phyloP scores from a whole-genome alignment of 2,113 vertebrate genomes.

The Gnathonemus longibarbis region DNA sequence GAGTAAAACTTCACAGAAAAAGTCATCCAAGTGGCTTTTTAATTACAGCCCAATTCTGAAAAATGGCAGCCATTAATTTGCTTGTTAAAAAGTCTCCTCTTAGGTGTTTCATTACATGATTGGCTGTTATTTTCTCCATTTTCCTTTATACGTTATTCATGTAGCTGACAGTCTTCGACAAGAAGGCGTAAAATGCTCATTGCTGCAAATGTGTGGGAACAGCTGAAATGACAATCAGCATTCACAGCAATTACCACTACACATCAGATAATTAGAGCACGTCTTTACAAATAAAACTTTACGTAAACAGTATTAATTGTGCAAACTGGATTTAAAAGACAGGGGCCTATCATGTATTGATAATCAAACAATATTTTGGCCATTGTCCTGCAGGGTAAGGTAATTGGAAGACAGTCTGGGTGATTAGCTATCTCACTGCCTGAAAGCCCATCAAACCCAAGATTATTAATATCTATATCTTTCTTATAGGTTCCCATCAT shows the following conservation, averaged over 20 bases:
- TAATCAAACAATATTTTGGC: neutral
- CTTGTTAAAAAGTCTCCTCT: neutral
- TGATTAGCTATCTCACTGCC: neutral
- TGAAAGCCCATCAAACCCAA: neutral
- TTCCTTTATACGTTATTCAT: neutral
- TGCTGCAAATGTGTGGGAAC: neutral
- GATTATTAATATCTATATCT: neutral
- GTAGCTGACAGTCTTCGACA: neutral
- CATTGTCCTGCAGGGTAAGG: neutral
- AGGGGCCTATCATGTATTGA: neutral
- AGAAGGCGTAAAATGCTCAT: neutral
- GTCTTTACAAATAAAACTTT: neutral
- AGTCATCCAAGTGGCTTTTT: constrained; percentile 9
- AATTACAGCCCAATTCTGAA: neutral
- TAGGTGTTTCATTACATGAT: constrained; percentile 11
- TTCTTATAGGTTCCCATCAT: neutral
- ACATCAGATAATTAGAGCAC: neutral
- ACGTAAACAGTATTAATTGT: neutral
- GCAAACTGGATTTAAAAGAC: neutral
- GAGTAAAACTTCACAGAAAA: neutral
- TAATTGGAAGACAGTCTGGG: too few relatives aligned
- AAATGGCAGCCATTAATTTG: constrained; percentile 17
- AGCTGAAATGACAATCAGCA: neutral
- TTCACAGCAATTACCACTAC: neutral
- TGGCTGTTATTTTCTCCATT: constrained; percentile 5